Evolutionary conservation across 2,888 invertebrate genomes (phyloP), one percentile per base, ranked within the genome.

Genomic region (Drosophila monieri): DNA sequence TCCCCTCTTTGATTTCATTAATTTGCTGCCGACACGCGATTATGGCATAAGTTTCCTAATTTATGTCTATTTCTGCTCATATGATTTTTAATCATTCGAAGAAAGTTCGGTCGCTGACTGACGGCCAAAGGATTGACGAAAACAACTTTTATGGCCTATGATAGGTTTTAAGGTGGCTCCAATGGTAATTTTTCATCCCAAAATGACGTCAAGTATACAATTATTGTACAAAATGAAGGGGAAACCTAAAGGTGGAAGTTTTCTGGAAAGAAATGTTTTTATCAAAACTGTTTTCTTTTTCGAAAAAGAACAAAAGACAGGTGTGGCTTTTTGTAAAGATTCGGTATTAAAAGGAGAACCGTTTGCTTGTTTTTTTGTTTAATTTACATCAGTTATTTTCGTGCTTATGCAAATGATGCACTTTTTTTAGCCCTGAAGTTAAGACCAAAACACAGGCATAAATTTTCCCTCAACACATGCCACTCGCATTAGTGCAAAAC

Each of bases 11-110:
- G 43, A 5, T 30, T 46, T 60, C 80, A 77, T 73, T 81, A 78
- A 81, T 87, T 52, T 37, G 25, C 10, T 5, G 5, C 0, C 25
- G 48, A 43, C 88, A 81, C 88, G 81, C 81, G 46, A 76, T 58
- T 61, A 52, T 58, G 69, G 66, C 83, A 88, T 81, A 81, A 74
- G 35, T 73, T 72, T 15, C 37, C 65, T 76, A 72, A 87, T 81
- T 84, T 80, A 74, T 61, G 54, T 55, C 73, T 67, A 30, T 69
- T 46, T 55, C 18, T 51, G 41, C 41, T 47, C 56, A 72, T 66
- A 74, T 70, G 70, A 37, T 66, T 66, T 44, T 46, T 66, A 66
- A 64, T 64, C 44, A 66, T 37, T 52, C 30, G 14, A 9, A 9
- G 32, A 30, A 48, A 55, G 12, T 14, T 35, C 1, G 15, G 15